These are phyloP conservation scores for Pandemis heparana DNA, from an alignment of 2,888 invertebrate species.

Conservation along the genomic window DNA sequence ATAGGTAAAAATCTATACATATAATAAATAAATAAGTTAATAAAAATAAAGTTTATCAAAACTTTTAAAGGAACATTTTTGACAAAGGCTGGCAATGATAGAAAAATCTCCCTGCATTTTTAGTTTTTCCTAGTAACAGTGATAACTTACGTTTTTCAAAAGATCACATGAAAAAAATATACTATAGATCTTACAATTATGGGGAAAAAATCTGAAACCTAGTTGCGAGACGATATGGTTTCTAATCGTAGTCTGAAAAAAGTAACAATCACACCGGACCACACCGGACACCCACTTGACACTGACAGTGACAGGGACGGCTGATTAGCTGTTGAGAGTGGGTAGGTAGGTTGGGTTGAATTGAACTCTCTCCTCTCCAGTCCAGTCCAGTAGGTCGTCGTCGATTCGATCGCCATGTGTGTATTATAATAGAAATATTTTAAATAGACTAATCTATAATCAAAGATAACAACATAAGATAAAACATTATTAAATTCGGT, in stretches of 20 bases:
- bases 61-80: too few relatives aligned
- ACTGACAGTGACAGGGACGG: conserved; percentile 15
- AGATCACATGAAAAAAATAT: too few relatives aligned
- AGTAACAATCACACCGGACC: neutral
- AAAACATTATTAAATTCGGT: conserved; percentile 17
- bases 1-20: too few relatives aligned
- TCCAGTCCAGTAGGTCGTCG: conserved; percentile 7
- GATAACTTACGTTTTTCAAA: too few relatives aligned
- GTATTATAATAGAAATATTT: conserved; percentile 10
- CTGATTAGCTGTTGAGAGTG: conserved; percentile 12
- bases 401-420: conserved; percentile 11
- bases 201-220: too few relatives aligned
- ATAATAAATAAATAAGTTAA: too few relatives aligned
- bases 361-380: conserved; percentile 12
- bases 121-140: too few relatives aligned
- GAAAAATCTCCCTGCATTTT: too few relatives aligned
- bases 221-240: too few relatives aligned
- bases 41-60: too few relatives aligned
- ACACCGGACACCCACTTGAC: neutral
- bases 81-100: too few relatives aligned
- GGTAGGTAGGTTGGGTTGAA: conserved; percentile 14
- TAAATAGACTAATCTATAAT: neutral
- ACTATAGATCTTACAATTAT: too few relatives aligned
- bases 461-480: conserved; percentile 22
- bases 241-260: neutral